These are phyloP conservation scores for Antheraea mylitta DNA, from an alignment of 1,140 invertebrate species.

Conservation along the genomic window DNA sequence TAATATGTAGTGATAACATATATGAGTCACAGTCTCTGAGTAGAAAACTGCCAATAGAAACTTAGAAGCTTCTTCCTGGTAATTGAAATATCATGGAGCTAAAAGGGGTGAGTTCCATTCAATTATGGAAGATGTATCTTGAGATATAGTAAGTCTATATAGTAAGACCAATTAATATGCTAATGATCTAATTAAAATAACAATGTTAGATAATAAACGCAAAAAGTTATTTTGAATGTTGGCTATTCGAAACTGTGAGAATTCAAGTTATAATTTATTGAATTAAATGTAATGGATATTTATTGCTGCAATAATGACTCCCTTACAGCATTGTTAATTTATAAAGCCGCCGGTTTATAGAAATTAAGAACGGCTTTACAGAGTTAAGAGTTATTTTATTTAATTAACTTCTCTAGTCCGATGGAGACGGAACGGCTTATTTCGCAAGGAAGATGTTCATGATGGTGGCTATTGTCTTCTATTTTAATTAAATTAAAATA, in stretches of 20 bases:
- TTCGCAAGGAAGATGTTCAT: constrained; percentile 6
- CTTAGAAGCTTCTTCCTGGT: too few relatives aligned
- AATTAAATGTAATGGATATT: not conserved
- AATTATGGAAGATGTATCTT: too few relatives aligned
- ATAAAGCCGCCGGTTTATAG: not conserved
- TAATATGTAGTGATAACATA: too few relatives aligned
- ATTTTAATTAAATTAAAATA: constrained; percentile 3
- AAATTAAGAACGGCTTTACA: not conserved
- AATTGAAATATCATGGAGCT: too few relatives aligned
- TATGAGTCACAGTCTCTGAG: too few relatives aligned
- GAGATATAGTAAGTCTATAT: too few relatives aligned
- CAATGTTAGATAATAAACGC: not conserved
- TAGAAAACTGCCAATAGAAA: too few relatives aligned
- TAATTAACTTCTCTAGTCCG: constrained; percentile 7
- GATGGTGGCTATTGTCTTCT: constrained; percentile 5
- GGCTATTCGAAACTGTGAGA: not conserved
- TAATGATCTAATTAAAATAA: not conserved
- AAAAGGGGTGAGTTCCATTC: too few relatives aligned
- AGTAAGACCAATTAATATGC: not conserved
- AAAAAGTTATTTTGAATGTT: not conserved
- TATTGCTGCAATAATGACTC: not conserved
- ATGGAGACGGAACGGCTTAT: constrained; percentile 2
- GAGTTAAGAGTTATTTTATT: constrained; percentile 6
- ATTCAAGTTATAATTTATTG: not conserved
- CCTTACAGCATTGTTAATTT: not conserved